A percentile compares a stretch with the other conserved stretches of the same genome.
Conservation (phyloP, 64 coral and sea anemone genomes). For the Pocillopora verrucosa region DNA sequence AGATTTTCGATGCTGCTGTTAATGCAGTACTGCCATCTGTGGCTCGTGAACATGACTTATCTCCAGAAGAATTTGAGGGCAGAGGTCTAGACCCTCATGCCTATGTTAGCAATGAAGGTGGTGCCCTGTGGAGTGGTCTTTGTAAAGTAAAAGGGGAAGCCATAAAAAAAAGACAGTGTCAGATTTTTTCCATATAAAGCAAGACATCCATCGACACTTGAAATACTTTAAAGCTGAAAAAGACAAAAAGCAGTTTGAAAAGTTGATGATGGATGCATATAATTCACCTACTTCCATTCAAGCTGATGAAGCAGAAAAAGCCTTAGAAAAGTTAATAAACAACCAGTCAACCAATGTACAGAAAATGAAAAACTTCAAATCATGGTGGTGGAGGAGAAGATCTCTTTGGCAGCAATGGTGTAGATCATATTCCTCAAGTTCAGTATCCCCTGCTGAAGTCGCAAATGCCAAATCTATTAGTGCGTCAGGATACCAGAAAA, state of each 20-base stretch:
- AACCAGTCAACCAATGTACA: constrained; percentile 22
- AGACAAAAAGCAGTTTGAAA: constrained; percentile 28
- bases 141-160: constrained; percentile 45
- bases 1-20: constrained; percentile 30
- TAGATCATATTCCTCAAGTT: not conserved
- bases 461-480: constrained; percentile 53
- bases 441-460: constrained; percentile 34
- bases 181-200: constrained; percentile 50
- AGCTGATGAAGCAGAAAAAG: constrained; percentile 16
- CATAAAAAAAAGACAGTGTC: constrained; percentile 52
- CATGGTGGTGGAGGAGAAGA: constrained; percentile 39
- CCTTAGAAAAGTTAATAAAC: constrained; percentile 32
- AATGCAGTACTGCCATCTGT: constrained; percentile 7
- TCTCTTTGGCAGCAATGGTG: constrained; percentile 27
- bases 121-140: constrained; percentile 35
- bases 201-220: constrained; percentile 27
- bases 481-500: constrained; percentile 36
- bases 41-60: not conserved
- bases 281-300: constrained; percentile 20
- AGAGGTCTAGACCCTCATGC: constrained; percentile 14
- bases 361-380: constrained; percentile 60
- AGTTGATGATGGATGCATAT: constrained; percentile 20
- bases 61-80: not conserved
- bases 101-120: constrained; percentile 50
- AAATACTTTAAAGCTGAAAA: not conserved